These are phyloP conservation scores for Leptinotarsa undecemlineata DNA, from an alignment of 1,140 invertebrate genomes.

Conservation along the genomic window DNA sequence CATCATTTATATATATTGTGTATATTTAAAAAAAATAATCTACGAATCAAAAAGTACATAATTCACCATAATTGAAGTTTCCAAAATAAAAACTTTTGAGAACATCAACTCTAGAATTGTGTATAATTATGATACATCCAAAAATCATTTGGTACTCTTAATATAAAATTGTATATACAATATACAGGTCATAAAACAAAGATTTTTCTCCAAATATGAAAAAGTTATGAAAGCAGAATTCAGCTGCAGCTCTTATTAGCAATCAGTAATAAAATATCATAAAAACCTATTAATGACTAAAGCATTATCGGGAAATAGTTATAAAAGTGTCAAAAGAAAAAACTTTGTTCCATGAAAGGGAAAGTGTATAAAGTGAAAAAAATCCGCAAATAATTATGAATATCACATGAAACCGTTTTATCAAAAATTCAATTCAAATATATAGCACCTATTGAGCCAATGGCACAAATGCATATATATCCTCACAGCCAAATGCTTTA, in stretches of 20 bases:
- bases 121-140: constrained; percentile 8
- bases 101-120: constrained; percentile 21
- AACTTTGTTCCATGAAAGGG: not conserved
- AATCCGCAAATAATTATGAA: constrained; percentile 28
- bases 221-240: too few relatives aligned
- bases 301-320: not conserved
- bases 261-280: constrained; percentile 2
- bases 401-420: constrained; percentile 46
- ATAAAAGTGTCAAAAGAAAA: constrained; percentile 6
- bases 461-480: constrained; percentile 52
- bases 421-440: constrained; percentile 39
- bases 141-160: constrained; percentile 18
- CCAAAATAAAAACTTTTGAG: constrained; percentile 28
- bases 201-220: not conserved
- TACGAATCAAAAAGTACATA: constrained; percentile 6
- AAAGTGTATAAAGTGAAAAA: constrained; percentile 18
- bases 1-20: constrained; percentile 6
- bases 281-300: constrained; percentile 11
- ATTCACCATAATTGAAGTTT: constrained; percentile 23
- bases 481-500: constrained; percentile 51
- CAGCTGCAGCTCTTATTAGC: not conserved
- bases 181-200: constrained; percentile 10
- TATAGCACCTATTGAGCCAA: constrained; percentile 50
- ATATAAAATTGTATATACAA: constrained; percentile 20
- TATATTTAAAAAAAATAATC: constrained; percentile 9